Conservation (phyloP, 2,797 vertebrate genomes). For the Epinephelus coioides region DNA sequence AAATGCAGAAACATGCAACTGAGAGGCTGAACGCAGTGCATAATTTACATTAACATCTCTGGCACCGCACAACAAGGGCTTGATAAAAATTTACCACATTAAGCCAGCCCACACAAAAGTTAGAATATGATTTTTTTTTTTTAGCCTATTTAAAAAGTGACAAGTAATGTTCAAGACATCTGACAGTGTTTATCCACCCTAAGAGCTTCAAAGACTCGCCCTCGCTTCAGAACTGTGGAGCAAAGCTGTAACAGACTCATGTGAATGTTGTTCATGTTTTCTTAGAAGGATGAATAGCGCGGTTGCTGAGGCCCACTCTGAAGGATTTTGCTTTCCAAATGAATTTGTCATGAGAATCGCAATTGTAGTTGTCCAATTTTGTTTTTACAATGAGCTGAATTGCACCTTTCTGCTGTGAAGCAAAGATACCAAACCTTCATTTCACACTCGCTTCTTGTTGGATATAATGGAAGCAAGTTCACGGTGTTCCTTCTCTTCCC, state of each 20-base stretch:
- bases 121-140: slow-evolving; percentile 37
- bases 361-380: slow-evolving; percentile 46
- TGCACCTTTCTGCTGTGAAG: slow-evolving; percentile 34
- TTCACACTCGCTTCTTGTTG: slow-evolving; percentile 27
- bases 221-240: slow-evolving; percentile 45
- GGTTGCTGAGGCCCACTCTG: slow-evolving; percentile 28
- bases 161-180: slow-evolving; percentile 47
- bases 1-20: slow-evolving; percentile 72
- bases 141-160: slow-evolving; percentile 24
- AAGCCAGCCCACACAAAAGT: slow-evolving; percentile 59
- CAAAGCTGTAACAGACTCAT: slow-evolving; percentile 47
- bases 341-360: slow-evolving; percentile 64
- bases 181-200: slow-evolving; percentile 61
- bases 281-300: slow-evolving; percentile 51
- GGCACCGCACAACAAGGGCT: slow-evolving; percentile 52
- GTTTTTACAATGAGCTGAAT: slow-evolving; percentile 39
- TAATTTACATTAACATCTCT: slow-evolving; percentile 74
- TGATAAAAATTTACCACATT: slow-evolving; percentile 55
- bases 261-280: slow-evolving; percentile 59
- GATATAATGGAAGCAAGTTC: slow-evolving; percentile 46
- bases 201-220: slow-evolving; percentile 50
- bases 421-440: slow-evolving; percentile 45
- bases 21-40: slow-evolving; percentile 68
- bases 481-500: slow-evolving; percentile 33
- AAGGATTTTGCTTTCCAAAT: slow-evolving; percentile 55